phyloP scores from a whole-genome alignment of 2,113 vertebrate species.

The Entomyzon cyanotis region DNA sequence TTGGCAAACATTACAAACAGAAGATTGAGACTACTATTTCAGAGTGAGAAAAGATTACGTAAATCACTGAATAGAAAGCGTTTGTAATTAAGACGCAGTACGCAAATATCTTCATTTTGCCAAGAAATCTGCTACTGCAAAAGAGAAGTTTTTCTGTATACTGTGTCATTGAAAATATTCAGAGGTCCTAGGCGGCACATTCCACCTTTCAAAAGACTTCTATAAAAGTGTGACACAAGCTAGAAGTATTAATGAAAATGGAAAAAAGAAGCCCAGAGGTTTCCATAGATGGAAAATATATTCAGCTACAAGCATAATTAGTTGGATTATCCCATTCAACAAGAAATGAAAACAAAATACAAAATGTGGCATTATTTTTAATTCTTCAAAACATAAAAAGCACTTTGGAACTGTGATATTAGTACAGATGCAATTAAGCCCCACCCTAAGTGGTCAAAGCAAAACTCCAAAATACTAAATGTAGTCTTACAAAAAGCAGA shows the following conservation, averaged over 20 bases:
- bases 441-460: background rate
- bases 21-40: background rate
- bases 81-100: background rate
- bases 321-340: background rate
- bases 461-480: background rate
- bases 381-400: background rate
- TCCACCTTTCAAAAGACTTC: background rate
- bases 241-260: background rate
- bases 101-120: background rate
- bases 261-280: background rate
- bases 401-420: background rate
- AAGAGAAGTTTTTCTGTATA: background rate
- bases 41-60: constrained; percentile 13
- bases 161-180: background rate
- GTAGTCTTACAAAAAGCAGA: background rate
- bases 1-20: constrained; percentile 19
- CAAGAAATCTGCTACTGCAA: background rate
- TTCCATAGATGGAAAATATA: background rate
- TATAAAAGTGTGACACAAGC: background rate
- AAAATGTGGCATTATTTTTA: background rate
- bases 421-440: background rate
- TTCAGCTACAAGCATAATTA: background rate
- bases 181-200: background rate
- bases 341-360: background rate
- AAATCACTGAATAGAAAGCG: background rate